Evolutionary conservation across 2,113 vertebrate species (phyloP).

Genomic region (Corythaixoides concolor): DNA sequence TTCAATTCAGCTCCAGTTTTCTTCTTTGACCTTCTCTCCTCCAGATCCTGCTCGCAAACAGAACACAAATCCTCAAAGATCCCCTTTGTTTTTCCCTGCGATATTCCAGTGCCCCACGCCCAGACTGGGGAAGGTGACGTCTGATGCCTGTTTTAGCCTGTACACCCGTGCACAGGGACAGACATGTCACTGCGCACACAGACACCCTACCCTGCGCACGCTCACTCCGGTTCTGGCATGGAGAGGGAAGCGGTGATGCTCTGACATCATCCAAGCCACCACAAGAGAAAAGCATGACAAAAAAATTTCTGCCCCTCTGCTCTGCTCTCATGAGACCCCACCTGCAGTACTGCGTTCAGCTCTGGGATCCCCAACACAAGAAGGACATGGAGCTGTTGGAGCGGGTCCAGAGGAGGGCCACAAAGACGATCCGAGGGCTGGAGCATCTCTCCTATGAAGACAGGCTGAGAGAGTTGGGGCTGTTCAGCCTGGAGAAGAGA

Average conservation of each 20-base stretch:
- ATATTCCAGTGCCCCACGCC: background rate
- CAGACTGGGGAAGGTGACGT: background rate
- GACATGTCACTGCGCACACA: background rate
- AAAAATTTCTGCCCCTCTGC: no score
- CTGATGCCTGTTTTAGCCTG: fast-evolving
- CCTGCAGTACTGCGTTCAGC: no score
- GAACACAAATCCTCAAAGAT: conserved; percentile 30
- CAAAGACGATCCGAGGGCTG: no score
- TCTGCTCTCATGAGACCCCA: no score
- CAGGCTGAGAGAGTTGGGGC: no score
- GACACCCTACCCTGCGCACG: background rate
- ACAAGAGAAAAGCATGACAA: background rate
- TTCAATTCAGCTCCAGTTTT: conserved; percentile 57
- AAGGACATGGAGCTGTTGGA: no score
- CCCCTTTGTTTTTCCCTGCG: background rate
- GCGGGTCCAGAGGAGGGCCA: no score
- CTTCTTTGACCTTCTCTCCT: conserved; percentile 57
- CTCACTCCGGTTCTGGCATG: background rate
- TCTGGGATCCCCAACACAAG: no score
- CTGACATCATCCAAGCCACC: background rate
- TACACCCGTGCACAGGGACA: background rate
- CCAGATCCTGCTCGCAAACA: background rate
- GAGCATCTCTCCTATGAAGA: no score
- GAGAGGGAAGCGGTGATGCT: background rate
- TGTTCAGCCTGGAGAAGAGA: no score